These are phyloP conservation scores for Calameuta filiformis DNA, from an alignment of 2,888 invertebrate genomes.

Conservation along the genomic window DNA sequence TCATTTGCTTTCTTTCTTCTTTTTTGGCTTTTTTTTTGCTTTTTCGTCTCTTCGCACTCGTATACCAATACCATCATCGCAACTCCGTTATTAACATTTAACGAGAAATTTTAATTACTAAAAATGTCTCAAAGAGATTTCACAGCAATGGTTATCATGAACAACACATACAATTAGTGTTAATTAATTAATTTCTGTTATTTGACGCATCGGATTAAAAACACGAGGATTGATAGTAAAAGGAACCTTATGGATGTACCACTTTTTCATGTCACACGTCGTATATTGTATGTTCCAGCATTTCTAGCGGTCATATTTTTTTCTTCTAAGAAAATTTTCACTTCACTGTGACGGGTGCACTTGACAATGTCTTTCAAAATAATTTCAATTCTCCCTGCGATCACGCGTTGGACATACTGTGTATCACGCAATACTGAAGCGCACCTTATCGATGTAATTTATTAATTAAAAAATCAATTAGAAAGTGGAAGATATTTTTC, in stretches of 20 bases:
- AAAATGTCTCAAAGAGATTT: not conserved
- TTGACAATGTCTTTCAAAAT: too few relatives aligned
- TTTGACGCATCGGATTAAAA: not conserved
- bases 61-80: not conserved
- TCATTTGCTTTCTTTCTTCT: not conserved
- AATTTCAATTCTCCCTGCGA: too few relatives aligned
- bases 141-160: slow-evolving; percentile 8
- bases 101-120: not conserved
- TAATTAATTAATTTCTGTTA: not conserved
- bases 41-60: not conserved
- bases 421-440: too few relatives aligned
- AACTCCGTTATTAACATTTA: not conserved
- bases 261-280: not conserved
- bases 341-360: not conserved
- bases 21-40: not conserved
- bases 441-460: not conserved
- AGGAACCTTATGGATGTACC: not conserved
- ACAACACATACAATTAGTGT: slow-evolving; percentile 5
- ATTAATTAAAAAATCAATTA: not conserved
- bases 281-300: not conserved
- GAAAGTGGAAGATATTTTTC: not conserved
- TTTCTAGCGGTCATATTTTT: not conserved
- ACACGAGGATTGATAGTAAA: slow-evolving; percentile 6
- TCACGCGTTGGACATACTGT: too few relatives aligned
- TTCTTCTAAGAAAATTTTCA: not conserved